Conservation (phyloP, 2,113 vertebrate genomes). For the Oenanthe melanoleuca region DNA sequence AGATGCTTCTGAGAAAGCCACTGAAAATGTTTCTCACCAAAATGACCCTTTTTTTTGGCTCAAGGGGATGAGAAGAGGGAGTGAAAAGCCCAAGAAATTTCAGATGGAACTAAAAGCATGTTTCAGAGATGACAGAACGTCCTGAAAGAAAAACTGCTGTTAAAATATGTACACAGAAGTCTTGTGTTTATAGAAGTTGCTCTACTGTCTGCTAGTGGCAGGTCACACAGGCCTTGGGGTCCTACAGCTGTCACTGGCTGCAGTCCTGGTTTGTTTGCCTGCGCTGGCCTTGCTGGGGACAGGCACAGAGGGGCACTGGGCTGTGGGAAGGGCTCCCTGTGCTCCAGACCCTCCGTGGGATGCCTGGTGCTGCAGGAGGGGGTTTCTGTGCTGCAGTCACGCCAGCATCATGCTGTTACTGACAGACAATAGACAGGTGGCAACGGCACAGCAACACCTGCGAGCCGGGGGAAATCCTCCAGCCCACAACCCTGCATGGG, state of each 20-base stretch:
- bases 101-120: not conserved
- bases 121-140: not conserved
- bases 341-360: fast-evolving
- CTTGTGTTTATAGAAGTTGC: not conserved
- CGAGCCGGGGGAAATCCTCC: not conserved
- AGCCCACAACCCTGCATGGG: not conserved
- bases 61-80: not conserved
- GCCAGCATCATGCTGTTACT: fast-evolving
- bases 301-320: not conserved
- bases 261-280: not conserved
- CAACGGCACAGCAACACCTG: constrained; percentile 3
- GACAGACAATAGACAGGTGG: not conserved
- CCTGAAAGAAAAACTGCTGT: not conserved
- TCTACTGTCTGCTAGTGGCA: not conserved
- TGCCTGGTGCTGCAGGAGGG: not conserved
- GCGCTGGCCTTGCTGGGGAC: not conserved
- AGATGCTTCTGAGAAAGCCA: not conserved
- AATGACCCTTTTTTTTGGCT: not conserved
- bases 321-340: not conserved
- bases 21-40: not conserved
- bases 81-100: not conserved
- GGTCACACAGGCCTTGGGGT: not conserved
- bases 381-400: not conserved
- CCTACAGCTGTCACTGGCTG: constrained; percentile 2
- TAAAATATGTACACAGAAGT: constrained; percentile 5